These are phyloP conservation scores for Bombus pyrosoma DNA, from an alignment of 1,140 invertebrate species.

Conservation along the genomic window DNA sequence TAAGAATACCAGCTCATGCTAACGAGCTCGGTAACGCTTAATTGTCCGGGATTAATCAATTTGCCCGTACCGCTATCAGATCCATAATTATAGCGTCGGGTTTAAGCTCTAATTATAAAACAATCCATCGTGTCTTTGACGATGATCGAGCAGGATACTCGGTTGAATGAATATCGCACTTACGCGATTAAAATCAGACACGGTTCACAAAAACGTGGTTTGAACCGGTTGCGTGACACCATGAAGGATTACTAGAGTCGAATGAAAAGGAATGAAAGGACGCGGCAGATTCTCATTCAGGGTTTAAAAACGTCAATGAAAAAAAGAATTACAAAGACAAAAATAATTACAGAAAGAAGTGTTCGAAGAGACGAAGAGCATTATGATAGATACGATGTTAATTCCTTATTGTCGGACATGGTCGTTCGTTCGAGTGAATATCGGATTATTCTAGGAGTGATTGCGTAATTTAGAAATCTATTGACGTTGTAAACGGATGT, in stretches of 20 bases:
- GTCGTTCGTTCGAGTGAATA: background rate
- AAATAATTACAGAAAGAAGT: background rate
- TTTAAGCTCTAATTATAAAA: constrained; percentile 59
- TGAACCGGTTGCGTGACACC: constrained; percentile 1
- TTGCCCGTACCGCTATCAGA: constrained; percentile 40
- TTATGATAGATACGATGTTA: no score
- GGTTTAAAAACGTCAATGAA: background rate
- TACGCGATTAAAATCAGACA: constrained; percentile 24
- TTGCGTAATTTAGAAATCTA: background rate
- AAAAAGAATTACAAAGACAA: background rate
- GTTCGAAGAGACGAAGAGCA: background rate
- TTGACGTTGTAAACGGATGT: background rate
- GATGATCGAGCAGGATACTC: constrained; percentile 1
- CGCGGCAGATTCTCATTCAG: constrained; percentile 10
- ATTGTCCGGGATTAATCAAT: constrained; percentile 64
- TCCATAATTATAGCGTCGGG: constrained; percentile 51
- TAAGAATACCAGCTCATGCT: constrained; percentile 18
- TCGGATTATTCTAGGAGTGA: background rate
- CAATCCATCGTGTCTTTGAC: constrained; percentile 46
- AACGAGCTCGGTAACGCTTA: constrained; percentile 40
- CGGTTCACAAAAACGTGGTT: constrained; percentile 1
- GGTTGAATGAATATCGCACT: background rate
- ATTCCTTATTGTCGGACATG: background rate
- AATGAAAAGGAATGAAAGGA: background rate
- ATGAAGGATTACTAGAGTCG: background rate